Evolutionary conservation across 2,797 vertebrate species (phyloP).

Genomic region (Sebastes paucispinis): DNA sequence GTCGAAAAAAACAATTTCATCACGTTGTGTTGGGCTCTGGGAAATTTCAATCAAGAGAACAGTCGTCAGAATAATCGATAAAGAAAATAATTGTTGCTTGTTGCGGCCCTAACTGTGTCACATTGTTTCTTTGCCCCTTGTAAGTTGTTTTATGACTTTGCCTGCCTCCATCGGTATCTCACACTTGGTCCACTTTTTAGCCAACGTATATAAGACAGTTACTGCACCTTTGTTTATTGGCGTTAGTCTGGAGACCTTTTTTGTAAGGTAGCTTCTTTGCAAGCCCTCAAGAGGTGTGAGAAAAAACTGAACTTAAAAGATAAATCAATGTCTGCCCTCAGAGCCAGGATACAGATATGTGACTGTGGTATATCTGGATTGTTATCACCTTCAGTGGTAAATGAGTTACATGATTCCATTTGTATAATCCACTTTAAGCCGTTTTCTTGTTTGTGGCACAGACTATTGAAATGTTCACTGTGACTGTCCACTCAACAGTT

Average conservation of each 20-base stretch:
- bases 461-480: background rate
- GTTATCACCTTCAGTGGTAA: background rate
- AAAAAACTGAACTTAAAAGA: background rate
- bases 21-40: fast-evolving
- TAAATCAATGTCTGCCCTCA: background rate
- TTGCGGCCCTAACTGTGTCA: background rate
- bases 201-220: background rate
- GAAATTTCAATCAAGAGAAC: background rate
- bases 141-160: background rate
- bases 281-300: background rate
- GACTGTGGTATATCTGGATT: background rate
- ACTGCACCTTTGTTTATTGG: background rate
- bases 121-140: background rate
- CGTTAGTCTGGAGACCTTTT: background rate
- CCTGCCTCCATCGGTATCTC: background rate
- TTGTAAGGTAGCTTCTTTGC: background rate
- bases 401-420: background rate
- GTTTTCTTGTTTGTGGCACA: background rate
- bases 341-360: background rate
- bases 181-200: background rate
- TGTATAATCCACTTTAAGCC: background rate
- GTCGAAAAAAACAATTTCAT: background rate
- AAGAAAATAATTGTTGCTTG: background rate
- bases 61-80: background rate
- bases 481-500: background rate